Conservation (phyloP, 1,140 invertebrate genomes). For the Tetramorium parvispinum region DNA sequence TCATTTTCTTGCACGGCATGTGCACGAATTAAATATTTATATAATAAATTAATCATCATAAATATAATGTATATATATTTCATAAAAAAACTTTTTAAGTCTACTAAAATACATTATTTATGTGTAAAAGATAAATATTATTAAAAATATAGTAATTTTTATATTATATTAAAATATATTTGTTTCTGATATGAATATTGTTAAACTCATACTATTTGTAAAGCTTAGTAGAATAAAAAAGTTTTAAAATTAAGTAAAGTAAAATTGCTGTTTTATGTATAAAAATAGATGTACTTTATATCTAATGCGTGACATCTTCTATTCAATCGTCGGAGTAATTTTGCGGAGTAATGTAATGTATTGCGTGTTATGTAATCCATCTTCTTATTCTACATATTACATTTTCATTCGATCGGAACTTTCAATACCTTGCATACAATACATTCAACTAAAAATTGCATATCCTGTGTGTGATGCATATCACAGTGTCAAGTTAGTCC, state of each 20-base stretch:
- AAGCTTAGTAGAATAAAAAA: not conserved
- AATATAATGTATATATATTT: not conserved
- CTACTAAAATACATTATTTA: not conserved
- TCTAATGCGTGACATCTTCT: not conserved
- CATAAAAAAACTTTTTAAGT: not conserved
- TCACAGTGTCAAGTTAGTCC: not conserved
- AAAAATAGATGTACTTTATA: not conserved
- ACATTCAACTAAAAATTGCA: not conserved
- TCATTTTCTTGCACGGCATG: not conserved
- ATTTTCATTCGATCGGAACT: not conserved
- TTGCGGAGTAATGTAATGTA: not conserved
- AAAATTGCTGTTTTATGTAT: not conserved
- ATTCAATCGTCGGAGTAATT: not conserved
- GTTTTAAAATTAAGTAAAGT: not conserved
- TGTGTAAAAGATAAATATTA: not conserved
- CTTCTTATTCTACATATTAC: not conserved
- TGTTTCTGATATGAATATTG: not conserved
- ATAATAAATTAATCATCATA: not conserved
- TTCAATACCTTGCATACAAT: not conserved
- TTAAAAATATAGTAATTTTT: not conserved
- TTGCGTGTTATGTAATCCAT: not conserved
- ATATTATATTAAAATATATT: not conserved
- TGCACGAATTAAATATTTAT: not conserved
- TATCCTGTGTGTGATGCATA: not conserved
- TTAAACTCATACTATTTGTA: slow-evolving; percentile 17